These are phyloP conservation scores for Choloepus didactylus DNA, from an alignment of 2,797 vertebrate genomes.

Conservation along the genomic window DNA sequence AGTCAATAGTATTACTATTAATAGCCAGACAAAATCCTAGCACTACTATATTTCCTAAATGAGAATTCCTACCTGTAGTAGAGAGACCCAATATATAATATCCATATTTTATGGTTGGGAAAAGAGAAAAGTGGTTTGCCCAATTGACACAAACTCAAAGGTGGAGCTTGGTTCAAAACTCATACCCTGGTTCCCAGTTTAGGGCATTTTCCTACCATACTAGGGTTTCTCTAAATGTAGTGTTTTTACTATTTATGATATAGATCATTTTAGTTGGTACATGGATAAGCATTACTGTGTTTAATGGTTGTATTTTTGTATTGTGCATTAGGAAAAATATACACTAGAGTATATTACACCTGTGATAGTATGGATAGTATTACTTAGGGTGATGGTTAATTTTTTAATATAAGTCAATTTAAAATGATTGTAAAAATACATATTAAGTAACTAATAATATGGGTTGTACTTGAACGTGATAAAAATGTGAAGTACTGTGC, in stretches of 20 bases:
- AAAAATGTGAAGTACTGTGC: slow-evolving; percentile 30
- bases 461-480: slow-evolving; percentile 22
- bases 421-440: slow-evolving; percentile 13
- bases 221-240: slow-evolving; percentile 17
- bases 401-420: slow-evolving; percentile 42
- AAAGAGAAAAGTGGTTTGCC: slow-evolving; percentile 36
- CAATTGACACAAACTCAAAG: slow-evolving; percentile 17
- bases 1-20: not conserved
- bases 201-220: not conserved
- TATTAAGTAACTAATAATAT: slow-evolving; percentile 43
- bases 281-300: slow-evolving; percentile 15
- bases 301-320: slow-evolving; percentile 23
- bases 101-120: not conserved
- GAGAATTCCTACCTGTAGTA: slow-evolving; percentile 20
- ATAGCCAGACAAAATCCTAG: slow-evolving; percentile 46
- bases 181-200: not conserved
- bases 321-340: slow-evolving; percentile 3
- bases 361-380: not conserved
- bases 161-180: not conserved
- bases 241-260: slow-evolving; percentile 38
- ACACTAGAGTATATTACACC: slow-evolving; percentile 12
- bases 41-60: slow-evolving; percentile 3
- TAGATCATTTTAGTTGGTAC: slow-evolving; percentile 37
- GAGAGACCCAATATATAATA: not conserved
- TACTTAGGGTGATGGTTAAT: slow-evolving; percentile 1